Conservation (phyloP, 1,140 invertebrate species). For the Chymomyza costata region DNA sequence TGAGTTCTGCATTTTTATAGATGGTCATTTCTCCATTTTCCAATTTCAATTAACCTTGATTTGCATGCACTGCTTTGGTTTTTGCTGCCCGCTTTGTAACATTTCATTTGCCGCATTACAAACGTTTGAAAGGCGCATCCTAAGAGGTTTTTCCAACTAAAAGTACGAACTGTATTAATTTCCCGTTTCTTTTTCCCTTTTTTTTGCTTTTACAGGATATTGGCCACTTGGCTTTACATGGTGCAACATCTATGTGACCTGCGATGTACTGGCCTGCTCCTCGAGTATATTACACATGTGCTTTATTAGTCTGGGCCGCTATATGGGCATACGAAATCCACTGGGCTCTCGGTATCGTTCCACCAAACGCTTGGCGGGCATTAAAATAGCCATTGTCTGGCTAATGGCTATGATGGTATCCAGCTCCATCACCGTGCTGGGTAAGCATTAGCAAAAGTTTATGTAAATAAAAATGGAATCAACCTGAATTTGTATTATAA, state of each 20-base stretch:
- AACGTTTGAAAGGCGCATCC: not conserved
- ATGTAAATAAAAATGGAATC: not conserved
- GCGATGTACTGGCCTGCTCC: conserved; percentile 95
- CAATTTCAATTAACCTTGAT: conserved; percentile 33
- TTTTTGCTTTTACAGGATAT: conserved; percentile 81
- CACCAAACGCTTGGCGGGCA: conserved; percentile 85
- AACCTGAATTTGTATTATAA: not conserved
- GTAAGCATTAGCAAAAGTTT: conserved; percentile 77
- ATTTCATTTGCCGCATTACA: conserved; percentile 19
- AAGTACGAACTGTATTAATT: no score
- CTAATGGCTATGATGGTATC: conserved; percentile 89
- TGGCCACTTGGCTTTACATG: conserved; percentile 92
- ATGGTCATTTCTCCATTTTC: conserved; percentile 1
- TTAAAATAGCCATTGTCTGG: conserved; percentile 92
- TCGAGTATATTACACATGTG: conserved; percentile 98
- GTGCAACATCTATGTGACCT: conserved; percentile 95
- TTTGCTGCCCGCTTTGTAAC: not conserved
- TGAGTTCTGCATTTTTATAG: no score
- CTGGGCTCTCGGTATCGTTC: conserved; percentile 86
- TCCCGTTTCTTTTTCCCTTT: conserved; percentile 21
- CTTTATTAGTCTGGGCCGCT: conserved; percentile 94
- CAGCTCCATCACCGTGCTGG: conserved; percentile 90
- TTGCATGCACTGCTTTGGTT: conserved; percentile 12
- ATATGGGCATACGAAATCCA: conserved; percentile 93
- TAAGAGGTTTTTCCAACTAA: conserved; percentile 32